Conservation (phyloP, 2,888 invertebrate genomes). For the Tinea trinotella region DNA sequence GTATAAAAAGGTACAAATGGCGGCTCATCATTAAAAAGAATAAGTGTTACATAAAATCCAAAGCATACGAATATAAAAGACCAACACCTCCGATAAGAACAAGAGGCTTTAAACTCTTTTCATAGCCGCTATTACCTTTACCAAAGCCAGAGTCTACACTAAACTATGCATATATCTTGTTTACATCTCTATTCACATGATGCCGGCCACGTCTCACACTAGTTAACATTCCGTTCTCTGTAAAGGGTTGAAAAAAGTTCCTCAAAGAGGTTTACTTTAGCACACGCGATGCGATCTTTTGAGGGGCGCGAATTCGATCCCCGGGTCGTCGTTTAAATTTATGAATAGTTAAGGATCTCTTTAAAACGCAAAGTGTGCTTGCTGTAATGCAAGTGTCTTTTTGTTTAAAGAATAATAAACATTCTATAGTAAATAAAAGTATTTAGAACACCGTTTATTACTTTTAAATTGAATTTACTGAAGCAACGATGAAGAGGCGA, state of each 20-base stretch:
- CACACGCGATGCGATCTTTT: conserved; percentile 45
- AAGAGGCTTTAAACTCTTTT: conserved; percentile 40
- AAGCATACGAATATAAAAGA: conserved; percentile 27
- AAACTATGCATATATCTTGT: conserved; percentile 64
- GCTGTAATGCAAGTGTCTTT: neutral
- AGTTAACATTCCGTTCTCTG: conserved; percentile 35
- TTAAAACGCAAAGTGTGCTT: neutral
- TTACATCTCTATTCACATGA: conserved; percentile 60
- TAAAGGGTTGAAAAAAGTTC: conserved; percentile 33
- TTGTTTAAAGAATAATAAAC: no score
- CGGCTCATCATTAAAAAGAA: neutral
- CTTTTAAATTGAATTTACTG: no score
- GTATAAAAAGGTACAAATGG: no score
- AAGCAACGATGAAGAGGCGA: no score
- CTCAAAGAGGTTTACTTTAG: conserved; percentile 42
- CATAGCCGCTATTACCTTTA: conserved; percentile 60
- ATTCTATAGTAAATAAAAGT: no score
- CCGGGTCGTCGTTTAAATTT: conserved; percentile 20
- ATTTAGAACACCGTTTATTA: no score
- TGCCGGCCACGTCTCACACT: conserved; percentile 47
- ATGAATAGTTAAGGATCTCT: conserved; percentile 16
- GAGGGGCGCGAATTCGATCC: conserved; percentile 48
- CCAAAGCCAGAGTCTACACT: conserved; percentile 49
- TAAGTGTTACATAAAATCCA: neutral
- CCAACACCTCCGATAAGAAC: conserved; percentile 50